Conservation (phyloP, 2,113 vertebrate species). For the Acrocephalus kingi region DNA sequence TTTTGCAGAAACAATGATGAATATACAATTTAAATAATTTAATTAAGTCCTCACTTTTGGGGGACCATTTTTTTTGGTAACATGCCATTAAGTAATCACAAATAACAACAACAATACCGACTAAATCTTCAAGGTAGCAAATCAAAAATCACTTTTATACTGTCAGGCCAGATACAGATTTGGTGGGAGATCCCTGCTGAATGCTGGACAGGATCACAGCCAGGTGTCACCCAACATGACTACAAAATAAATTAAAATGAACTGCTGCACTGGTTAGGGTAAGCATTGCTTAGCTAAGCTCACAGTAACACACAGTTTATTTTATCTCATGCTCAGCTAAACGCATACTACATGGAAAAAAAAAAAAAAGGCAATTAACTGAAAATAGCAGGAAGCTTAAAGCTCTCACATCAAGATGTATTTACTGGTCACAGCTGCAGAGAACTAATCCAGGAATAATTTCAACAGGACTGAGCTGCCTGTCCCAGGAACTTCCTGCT, state of each 20-base stretch:
- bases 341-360: neutral
- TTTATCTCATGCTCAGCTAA: neutral
- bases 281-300: neutral
- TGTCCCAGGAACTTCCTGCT: neutral
- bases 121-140: neutral
- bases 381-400: neutral
- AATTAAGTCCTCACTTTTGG: neutral
- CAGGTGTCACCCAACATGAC: neutral
- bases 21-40: neutral
- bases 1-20: neutral
- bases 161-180: neutral
- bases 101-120: neutral
- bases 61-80: neutral
- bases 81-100: neutral
- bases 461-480: neutral
- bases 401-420: neutral
- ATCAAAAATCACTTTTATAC: neutral
- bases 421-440: neutral
- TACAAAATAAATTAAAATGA: neutral
- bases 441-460: neutral
- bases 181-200: neutral
- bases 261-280: neutral
- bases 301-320: neutral
- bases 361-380: neutral
- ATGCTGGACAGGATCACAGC: neutral